Percentiles rank a stretch among this genome's conserved stretches.
Evolutionary conservation across 2,888 invertebrate species (phyloP).

Genomic region (Nematopogon swammerdamellus): DNA sequence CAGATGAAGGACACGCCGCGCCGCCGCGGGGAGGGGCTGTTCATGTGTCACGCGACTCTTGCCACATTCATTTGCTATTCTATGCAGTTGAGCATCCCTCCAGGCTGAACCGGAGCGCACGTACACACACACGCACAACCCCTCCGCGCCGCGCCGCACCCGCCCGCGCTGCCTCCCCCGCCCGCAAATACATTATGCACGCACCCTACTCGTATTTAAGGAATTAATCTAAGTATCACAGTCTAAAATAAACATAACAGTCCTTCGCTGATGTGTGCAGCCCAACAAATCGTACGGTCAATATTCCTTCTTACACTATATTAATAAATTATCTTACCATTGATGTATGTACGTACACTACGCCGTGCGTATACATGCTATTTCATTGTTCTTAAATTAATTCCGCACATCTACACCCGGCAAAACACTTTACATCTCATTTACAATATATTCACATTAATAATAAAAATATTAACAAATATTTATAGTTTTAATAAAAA

Average conservation of each 20-base stretch:
- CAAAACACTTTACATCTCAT: constrained; percentile 28
- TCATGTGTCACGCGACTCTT: too few relatives aligned
- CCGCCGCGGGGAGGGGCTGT: too few relatives aligned
- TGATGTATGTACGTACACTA: constrained; percentile 27
- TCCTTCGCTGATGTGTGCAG: constrained; percentile 19
- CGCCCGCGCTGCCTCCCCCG: too few relatives aligned
- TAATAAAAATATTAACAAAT: constrained; percentile 34
- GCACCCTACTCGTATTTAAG: neutral
- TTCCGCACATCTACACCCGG: too few relatives aligned
- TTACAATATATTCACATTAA: constrained; percentile 34
- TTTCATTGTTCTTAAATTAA: too few relatives aligned
- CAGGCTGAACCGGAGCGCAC: too few relatives aligned
- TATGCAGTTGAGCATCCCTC: too few relatives aligned
- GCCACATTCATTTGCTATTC: too few relatives aligned
- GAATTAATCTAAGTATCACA: constrained; percentile 52
- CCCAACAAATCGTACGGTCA: constrained; percentile 29
- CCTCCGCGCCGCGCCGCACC: too few relatives aligned
- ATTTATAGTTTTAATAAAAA: constrained; percentile 37
- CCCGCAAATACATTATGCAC: too few relatives aligned
- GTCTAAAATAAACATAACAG: constrained; percentile 48
- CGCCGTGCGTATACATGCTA: constrained; percentile 7
- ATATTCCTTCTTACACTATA: constrained; percentile 36
- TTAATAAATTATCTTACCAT: constrained; percentile 49
- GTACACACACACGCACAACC: too few relatives aligned
- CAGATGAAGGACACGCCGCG: too few relatives aligned